Evolutionary conservation across 2,113 vertebrate genomes (phyloP), one percentile per base, ranked within the genome.

Genomic region (Sinocyclocheilus grahami): DNA sequence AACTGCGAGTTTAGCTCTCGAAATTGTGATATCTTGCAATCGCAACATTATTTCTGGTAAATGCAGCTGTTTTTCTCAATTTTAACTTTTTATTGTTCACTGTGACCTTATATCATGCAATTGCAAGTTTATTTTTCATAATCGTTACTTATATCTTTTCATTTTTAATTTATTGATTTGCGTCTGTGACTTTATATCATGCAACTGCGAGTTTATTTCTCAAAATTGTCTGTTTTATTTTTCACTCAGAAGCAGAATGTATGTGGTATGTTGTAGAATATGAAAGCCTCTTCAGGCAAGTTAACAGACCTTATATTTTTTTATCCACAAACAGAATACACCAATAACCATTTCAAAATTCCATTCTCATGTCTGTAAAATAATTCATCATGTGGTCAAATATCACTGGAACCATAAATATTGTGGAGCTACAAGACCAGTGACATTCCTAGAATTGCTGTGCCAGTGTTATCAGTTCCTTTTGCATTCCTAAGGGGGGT

Each of bases 341-440:
- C 53, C 9, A 62, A n/a, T 27, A 27, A 60, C 20, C 20, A n/a
- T 60, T 62, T 62, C 58, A 62, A 62, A 22, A 62, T 27, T 30
- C 63, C 13, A 16, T 30, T 67, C 13, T 30, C 63, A 30, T 67
- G 27, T 14, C 12, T 30, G 63, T 67, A 33, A 65, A 65, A 33
- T 67, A 16, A 30, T 33, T 16, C 1, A 33, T 77, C 3, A 53
- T 77, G 46, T 18, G 14, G n/a, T 77, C 11, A 77, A 53, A 77
- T 48, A 77, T 77, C 55, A n/a, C 18, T 79, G 33, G 33, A 62
- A 22, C 60, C 78, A 62, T 79, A 60, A 79, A 62, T 79, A 79
- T 62, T 39, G 33, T n/a, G 30, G 55, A 13, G 55, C 77, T 79
- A 18, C 27, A 22, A n/a, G 51, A 78, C 14, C 18, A 42, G 78